Base-by-base conservation (phyloP, 2,113 vertebrate genomes). In the Apteryx mantelli region DNA sequence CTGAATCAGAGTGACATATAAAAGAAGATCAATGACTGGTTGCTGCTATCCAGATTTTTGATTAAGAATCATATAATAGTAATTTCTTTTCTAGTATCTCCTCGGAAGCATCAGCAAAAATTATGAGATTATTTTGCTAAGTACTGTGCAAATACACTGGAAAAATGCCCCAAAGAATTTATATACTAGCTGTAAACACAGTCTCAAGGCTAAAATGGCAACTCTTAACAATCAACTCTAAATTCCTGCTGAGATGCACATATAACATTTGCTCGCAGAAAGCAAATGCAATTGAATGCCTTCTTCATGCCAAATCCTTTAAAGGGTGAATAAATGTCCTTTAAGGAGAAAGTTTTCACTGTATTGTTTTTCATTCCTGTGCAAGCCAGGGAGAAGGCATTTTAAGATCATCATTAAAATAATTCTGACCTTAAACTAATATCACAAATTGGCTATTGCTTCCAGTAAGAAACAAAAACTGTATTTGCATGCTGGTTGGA, bases 401-500 rank as follows among this genome's bases (percentile, higher is more conserved):
- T 97, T 88, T 89, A 93, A 84, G 64, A 92, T 58, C 71, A 56
- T 71, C 78, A 58, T 94, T 92, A 85, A 96, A 96, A 61, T 63
- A 95, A 89, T 95, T 79, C 63, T 82, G 87, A 82, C 69, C 90
- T 92, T 94, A 91, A 96, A 87, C 66, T 78, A 97, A 73, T 93
- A 93, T 86, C 79, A 94, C 86, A 83, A 92, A 95, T 93, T 95
- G 46, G 55, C 66, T 53, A 82, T 93, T 96, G 89, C 60, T 89
- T 79, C 50, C 38, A 87, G 46, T 46, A 86, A 86, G 85, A 87
- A 97, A 94, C 56, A 93, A 77, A 96, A 90, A 16, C 82, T 83
- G 42, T 56, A 95, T 96, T 97, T 97, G 94, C 91, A 82, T 82
- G 46, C 82, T 95, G 91, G 75, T 95, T 46, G 92, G 96, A 96